phyloP scores from a whole-genome alignment of 2,888 invertebrate genomes.

The Anagyrus pseudococci region DNA sequence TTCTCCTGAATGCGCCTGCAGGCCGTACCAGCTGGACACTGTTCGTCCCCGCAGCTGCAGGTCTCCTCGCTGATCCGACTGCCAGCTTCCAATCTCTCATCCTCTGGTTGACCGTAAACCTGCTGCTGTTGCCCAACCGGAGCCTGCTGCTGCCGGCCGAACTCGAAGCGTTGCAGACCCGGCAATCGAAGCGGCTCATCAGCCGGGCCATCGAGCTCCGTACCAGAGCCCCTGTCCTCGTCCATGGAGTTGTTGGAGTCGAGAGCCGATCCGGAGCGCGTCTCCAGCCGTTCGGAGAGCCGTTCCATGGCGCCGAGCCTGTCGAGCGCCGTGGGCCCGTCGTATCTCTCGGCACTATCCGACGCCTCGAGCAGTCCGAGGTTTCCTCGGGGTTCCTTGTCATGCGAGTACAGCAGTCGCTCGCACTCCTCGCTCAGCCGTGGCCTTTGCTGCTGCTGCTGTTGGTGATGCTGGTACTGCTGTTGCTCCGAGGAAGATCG shows the following conservation, averaged over 20 bases:
- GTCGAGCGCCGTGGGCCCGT: slow-evolving; percentile 47
- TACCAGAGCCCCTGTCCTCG: slow-evolving; percentile 49
- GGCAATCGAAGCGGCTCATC: slow-evolving; percentile 16
- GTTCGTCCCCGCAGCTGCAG: slow-evolving; percentile 58
- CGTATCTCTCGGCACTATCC: slow-evolving; percentile 42
- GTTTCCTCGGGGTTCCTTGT: slow-evolving; percentile 40
- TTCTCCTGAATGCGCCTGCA: slow-evolving; percentile 57
- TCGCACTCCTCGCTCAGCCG: slow-evolving; percentile 38
- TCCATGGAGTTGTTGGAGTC: slow-evolving; percentile 52
- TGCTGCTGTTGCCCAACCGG: slow-evolving; percentile 25
- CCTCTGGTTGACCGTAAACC: slow-evolving; percentile 34
- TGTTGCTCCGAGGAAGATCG: slow-evolving; percentile 29
- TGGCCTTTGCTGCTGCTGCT: slow-evolving; percentile 31
- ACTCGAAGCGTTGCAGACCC: slow-evolving; percentile 48
- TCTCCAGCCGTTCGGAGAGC: slow-evolving; percentile 55
- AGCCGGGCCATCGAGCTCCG: slow-evolving; percentile 39
- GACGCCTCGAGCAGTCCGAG: slow-evolving; percentile 12
- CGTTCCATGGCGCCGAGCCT: slow-evolving; percentile 53
- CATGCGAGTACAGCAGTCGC: slow-evolving; percentile 34
- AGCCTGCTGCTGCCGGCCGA: slow-evolving; percentile 34
- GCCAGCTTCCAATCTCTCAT: slow-evolving; percentile 46
- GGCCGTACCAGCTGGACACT: slow-evolving; percentile 52
- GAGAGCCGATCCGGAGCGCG: slow-evolving; percentile 53
- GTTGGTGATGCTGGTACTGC: slow-evolving; percentile 17
- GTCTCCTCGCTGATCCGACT: slow-evolving; percentile 55